A percentile compares a stretch with the other conserved stretches of the same genome.
Conservation (phyloP, 2,113 vertebrate genomes). For the Aplodontia rufa region DNA sequence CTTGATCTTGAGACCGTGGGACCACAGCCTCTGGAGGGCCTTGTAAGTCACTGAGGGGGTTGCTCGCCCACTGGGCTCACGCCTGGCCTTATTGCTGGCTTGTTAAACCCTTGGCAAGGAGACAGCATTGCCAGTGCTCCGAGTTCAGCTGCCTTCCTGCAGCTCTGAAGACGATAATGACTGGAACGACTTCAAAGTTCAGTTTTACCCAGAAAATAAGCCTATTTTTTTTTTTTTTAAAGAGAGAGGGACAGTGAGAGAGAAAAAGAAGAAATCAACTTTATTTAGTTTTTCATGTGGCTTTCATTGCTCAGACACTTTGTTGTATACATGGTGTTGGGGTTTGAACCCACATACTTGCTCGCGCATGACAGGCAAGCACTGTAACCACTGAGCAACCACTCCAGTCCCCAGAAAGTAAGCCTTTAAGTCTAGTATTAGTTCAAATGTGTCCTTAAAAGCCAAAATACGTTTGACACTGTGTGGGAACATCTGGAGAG, state of each 20-base stretch:
- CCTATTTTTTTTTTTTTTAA: too few relatives aligned
- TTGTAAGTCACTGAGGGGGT: background rate
- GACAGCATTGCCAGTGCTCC: background rate
- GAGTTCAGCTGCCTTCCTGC: background rate
- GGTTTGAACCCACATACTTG: too few relatives aligned
- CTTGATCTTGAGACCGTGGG: background rate
- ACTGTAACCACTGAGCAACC: too few relatives aligned
- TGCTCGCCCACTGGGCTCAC: background rate
- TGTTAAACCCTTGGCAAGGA: background rate
- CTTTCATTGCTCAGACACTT: too few relatives aligned
- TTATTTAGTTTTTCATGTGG: too few relatives aligned
- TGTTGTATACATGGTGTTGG: too few relatives aligned
- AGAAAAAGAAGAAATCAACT: too few relatives aligned
- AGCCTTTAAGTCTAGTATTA: background rate
- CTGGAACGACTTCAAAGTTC: conserved; percentile 2
- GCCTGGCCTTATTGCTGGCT: background rate
- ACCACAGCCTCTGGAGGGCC: background rate
- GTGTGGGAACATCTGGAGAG: background rate
- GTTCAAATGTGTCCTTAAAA: background rate
- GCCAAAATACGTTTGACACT: background rate
- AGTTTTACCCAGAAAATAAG: background rate
- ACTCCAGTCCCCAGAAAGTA: background rate
- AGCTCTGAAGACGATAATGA: background rate
- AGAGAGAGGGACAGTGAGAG: too few relatives aligned
- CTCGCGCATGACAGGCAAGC: too few relatives aligned